phyloP scores from a whole-genome alignment of 2,888 invertebrate species.

The Flexamia atlantica region DNA sequence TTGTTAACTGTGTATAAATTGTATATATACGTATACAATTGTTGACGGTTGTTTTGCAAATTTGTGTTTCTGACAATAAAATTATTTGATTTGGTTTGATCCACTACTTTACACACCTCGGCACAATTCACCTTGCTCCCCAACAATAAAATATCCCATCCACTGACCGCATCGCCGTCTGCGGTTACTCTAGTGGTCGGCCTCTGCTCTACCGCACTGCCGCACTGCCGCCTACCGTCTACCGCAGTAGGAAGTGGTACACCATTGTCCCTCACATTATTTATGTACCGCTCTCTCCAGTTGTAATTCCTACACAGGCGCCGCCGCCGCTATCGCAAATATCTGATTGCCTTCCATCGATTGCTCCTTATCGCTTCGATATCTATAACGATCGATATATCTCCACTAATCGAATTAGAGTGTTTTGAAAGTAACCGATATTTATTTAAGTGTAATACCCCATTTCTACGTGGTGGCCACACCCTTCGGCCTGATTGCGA shows the following conservation, averaged over 20 bases:
- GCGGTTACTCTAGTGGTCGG: too few species aligned
- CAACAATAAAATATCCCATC: too few species aligned
- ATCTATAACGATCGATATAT: slow-evolving; percentile 42
- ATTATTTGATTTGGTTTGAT: too few species aligned
- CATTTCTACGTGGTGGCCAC: neutral
- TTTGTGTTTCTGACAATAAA: too few species aligned
- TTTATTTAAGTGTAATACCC: slow-evolving; percentile 13
- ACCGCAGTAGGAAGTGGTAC: slow-evolving; percentile 22
- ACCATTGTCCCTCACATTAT: slow-evolving; percentile 24
- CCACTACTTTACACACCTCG: too few species aligned
- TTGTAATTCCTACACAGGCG: neutral
- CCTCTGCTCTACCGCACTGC: neutral
- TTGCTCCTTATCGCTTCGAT: slow-evolving; percentile 24
- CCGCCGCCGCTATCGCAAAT: slow-evolving; percentile 28
- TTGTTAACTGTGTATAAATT: too few species aligned
- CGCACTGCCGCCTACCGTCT: neutral
- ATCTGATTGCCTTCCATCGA: slow-evolving; percentile 37
- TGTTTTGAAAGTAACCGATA: slow-evolving; percentile 36
- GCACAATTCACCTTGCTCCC: too few species aligned
- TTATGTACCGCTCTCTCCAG: slow-evolving; percentile 5
- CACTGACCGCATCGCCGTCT: too few species aligned
- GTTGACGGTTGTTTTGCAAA: too few species aligned
- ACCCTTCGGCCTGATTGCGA: neutral
- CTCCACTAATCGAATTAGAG: slow-evolving; percentile 43
- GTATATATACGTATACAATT: too few species aligned